Percentiles rank a stretch among this genome's conserved stretches.
Conservation (phyloP, 2,113 vertebrate species). For the Chunga burmeisteri region DNA sequence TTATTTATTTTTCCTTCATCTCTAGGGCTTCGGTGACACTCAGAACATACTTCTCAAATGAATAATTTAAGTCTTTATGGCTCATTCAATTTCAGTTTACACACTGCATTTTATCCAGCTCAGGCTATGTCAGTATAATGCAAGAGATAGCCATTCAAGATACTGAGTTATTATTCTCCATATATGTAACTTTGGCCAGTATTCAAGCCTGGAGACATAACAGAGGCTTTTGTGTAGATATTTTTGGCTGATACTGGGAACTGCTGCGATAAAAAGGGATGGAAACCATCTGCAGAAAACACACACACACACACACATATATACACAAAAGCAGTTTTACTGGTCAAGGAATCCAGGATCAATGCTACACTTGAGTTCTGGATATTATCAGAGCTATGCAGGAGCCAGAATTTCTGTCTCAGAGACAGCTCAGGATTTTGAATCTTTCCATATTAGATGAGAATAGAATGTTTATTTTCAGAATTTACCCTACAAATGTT, state of each 20-base stretch:
- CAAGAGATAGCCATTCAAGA: neutral
- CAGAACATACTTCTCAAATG: slow-evolving; percentile 21
- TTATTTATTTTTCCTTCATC: slow-evolving; percentile 55
- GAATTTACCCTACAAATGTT: neutral
- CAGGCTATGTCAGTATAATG: neutral
- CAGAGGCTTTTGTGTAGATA: slow-evolving; percentile 53
- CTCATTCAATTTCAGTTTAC: slow-evolving; percentile 35
- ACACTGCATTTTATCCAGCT: neutral
- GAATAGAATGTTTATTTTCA: neutral
- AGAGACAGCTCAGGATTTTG: neutral
- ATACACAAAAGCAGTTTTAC: slow-evolving; percentile 3
- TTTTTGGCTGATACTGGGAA: slow-evolving; percentile 43
- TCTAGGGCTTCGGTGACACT: neutral
- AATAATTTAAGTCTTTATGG: slow-evolving; percentile 38
- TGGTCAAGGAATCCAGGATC: slow-evolving; percentile 19
- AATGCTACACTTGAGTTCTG: slow-evolving; percentile 3
- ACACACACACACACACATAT: neutral
- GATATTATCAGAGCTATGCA: slow-evolving; percentile 25
- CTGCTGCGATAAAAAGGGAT: slow-evolving; percentile 15
- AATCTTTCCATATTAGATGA: slow-evolving; percentile 8
- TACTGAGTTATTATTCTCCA: neutral
- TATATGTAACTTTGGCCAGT: slow-evolving; percentile 11
- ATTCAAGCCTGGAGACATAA: slow-evolving; percentile 36
- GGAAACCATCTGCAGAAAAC: slow-evolving; percentile 39
- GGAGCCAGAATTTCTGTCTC: slow-evolving; percentile 7